These are phyloP conservation scores for Pomacea maculata DNA, from an alignment of 1,140 invertebrate genomes.

Conservation along the genomic window DNA sequence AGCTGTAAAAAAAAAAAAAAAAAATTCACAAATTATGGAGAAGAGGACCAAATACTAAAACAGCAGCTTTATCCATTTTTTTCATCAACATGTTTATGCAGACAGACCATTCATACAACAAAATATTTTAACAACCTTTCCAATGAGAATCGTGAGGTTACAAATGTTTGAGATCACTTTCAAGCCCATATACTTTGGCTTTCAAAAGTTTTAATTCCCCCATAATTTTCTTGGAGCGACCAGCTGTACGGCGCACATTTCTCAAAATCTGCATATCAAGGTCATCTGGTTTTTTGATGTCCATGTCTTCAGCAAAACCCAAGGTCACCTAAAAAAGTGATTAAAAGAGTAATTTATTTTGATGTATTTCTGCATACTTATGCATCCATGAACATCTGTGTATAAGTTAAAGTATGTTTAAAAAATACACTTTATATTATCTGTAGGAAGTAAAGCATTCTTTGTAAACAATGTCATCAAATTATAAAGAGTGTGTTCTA, in stretches of 20 bases:
- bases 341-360: not conserved
- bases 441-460: no score
- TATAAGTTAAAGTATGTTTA: not conserved
- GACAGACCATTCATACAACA: not conserved
- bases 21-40: no score
- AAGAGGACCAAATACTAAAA: not conserved
- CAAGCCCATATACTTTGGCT: constrained; percentile 63
- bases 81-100: not conserved
- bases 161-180: constrained; percentile 65
- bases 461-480: no score
- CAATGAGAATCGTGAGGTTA: constrained; percentile 29
- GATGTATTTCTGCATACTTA: no score
- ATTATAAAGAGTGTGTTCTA: not conserved
- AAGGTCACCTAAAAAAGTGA: constrained; percentile 55
- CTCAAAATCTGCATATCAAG: constrained; percentile 62
- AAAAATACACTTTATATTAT: no score
- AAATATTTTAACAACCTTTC: not conserved
- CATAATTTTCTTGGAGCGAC: constrained; percentile 61
- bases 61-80: not conserved
- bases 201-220: constrained; percentile 64
- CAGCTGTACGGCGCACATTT: constrained; percentile 62
- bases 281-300: constrained; percentile 60
- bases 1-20: no score
- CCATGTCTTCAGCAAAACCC: constrained; percentile 59
- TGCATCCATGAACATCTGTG: not conserved